Percentiles rank a stretch among this genome's conserved stretches.
Conservation (phyloP, 2,888 invertebrate genomes). For the Ornithoptera alexandrae region DNA sequence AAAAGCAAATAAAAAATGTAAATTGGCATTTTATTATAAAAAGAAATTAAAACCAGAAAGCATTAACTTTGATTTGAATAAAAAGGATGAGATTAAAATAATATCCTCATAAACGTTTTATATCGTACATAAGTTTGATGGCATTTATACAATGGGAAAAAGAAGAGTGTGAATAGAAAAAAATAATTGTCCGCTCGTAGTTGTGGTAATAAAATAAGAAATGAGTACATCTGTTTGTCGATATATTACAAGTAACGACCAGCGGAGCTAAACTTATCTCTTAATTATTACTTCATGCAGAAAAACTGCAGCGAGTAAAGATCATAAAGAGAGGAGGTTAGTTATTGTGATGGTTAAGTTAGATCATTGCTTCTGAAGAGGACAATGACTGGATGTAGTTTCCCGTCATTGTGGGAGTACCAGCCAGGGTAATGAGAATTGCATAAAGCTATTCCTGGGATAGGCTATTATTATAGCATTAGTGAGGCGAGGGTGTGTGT, state of each 20-base stretch:
- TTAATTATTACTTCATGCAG: constrained; percentile 6
- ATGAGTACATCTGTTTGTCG: constrained; percentile 1
- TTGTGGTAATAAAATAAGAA: constrained; percentile 17
- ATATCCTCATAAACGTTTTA: constrained; percentile 1
- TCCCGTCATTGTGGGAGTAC: too few species aligned
- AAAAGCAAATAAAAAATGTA: background rate
- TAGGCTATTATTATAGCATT: too few species aligned
- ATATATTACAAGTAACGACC: constrained; percentile 4
- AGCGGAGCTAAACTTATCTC: background rate
- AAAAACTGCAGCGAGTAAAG: background rate
- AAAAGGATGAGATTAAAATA: constrained; percentile 3
- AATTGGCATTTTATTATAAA: background rate
- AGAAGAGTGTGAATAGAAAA: background rate
- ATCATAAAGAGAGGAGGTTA: too few species aligned
- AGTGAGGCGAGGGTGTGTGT: too few species aligned
- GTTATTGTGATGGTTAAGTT: too few species aligned
- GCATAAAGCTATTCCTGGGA: too few species aligned
- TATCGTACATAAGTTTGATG: background rate
- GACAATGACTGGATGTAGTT: too few species aligned
- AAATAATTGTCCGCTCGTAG: background rate
- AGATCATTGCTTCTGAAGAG: too few species aligned
- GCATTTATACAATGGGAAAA: background rate
- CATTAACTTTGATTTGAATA: background rate
- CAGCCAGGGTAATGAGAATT: too few species aligned
- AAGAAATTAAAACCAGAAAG: background rate